These are phyloP conservation scores for Drepanosiphum platanoidis DNA, from an alignment of 2,888 invertebrate species.

Conservation along the genomic window DNA sequence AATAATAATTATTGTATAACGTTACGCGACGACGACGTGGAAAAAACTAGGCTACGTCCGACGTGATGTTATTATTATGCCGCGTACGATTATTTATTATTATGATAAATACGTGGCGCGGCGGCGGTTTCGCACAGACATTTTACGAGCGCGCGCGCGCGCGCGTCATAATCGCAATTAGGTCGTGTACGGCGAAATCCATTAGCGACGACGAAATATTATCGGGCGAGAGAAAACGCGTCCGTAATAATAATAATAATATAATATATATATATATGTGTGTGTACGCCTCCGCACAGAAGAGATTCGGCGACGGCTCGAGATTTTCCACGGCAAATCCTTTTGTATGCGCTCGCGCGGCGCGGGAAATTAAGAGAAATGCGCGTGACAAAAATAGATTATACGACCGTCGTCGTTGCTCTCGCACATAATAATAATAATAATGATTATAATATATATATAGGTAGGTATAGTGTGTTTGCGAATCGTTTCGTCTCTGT, in stretches of 20 bases:
- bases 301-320: too few species aligned
- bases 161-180: conserved; percentile 30
- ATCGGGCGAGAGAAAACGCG: conserved; percentile 48
- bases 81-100: conserved; percentile 15
- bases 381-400: conserved; percentile 5
- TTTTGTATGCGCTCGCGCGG: not conserved
- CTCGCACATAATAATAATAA: not conserved
- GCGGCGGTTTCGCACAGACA: conserved; percentile 1
- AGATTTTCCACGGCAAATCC: not conserved
- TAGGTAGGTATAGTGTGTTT: not conserved
- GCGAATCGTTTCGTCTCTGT: not conserved
- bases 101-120: not conserved
- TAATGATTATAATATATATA: not conserved
- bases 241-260: not conserved
- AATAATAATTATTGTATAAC: too few species aligned
- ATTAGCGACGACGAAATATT: conserved; percentile 42
- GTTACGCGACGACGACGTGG: too few species aligned
- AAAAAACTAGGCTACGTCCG: not conserved
- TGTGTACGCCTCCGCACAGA: too few species aligned
- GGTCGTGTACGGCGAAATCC: conserved; percentile 47
- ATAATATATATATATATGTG: too few species aligned
- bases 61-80: not conserved
- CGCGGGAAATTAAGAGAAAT: not conserved
- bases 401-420: too few species aligned
- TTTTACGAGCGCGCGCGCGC: not conserved